Conservation (phyloP, 2,888 invertebrate species). For the Agrotis puta region DNA sequence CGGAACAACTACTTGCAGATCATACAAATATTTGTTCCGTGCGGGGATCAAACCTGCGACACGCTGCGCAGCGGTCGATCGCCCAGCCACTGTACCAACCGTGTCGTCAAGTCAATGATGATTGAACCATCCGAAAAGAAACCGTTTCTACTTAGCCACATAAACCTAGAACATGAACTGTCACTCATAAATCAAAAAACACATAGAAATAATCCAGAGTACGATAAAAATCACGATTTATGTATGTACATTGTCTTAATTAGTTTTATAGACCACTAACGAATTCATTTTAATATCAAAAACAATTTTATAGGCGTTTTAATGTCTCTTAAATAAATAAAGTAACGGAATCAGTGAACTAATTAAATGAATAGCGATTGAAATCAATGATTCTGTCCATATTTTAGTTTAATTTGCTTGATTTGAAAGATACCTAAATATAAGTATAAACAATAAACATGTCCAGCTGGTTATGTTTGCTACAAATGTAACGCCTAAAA, state of each 20-base stretch:
- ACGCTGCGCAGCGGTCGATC: no score
- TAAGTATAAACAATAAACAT: no score
- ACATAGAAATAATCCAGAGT: neutral
- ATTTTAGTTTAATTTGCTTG: neutral
- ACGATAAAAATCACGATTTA: neutral
- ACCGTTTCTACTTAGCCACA: neutral
- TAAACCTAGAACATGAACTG: neutral
- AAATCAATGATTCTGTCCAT: neutral
- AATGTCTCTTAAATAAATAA: slow-evolving; percentile 21
- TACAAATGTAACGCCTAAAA: no score
- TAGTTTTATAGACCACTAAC: slow-evolving; percentile 22
- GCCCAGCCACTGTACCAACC: no score
- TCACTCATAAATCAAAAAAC: slow-evolving; percentile 16
- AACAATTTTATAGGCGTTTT: slow-evolving; percentile 12
- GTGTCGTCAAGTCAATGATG: no score
- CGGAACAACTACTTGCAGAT: no score
- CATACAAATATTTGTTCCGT: no score
- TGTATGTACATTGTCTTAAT: slow-evolving; percentile 11
- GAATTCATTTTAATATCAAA: slow-evolving; percentile 29
- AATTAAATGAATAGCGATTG: neutral
- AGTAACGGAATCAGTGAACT: neutral
- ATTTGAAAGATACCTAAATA: no score
- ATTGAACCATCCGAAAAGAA: no score
- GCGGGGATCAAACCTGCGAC: no score
- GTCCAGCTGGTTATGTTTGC: no score